Conservation (phyloP, 2,113 vertebrate genomes). For the Mustelus asterias region DNA sequence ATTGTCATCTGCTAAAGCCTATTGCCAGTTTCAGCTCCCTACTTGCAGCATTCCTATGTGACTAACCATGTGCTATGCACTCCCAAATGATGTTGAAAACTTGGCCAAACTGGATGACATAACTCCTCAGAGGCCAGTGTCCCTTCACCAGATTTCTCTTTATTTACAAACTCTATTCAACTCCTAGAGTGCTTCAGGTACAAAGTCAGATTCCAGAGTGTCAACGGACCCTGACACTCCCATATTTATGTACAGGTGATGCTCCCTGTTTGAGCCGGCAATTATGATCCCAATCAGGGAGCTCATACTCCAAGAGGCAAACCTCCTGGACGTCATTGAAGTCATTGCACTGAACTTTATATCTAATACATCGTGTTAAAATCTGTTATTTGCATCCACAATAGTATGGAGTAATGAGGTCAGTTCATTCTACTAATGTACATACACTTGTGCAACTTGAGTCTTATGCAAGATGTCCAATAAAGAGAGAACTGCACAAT, state of each 20-base stretch:
- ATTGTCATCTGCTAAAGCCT: not conserved
- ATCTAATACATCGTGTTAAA: not conserved
- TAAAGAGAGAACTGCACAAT: not conserved
- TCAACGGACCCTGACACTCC: no score
- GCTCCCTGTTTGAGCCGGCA: no score
- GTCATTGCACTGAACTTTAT: not conserved
- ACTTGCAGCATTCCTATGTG: not conserved
- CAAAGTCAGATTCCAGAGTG: no score
- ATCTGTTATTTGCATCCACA: not conserved
- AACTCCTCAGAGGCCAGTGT: no score
- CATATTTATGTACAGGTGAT: no score
- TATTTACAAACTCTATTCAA: no score
- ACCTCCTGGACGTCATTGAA: no score
- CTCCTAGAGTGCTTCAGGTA: no score
- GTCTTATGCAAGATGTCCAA: not conserved
- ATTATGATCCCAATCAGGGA: no score
- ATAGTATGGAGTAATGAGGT: not conserved
- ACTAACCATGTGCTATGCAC: not conserved
- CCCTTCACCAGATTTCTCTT: no score
- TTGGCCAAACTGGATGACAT: not conserved
- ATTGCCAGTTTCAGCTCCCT: not conserved
- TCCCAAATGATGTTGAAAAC: not conserved
- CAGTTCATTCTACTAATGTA: not conserved
- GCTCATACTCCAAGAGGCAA: no score
- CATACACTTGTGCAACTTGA: not conserved